Evolutionary conservation across 2,797 vertebrate genomes (phyloP), one percentile per base, ranked within the genome.

Genomic region (Xiphorhynchus erythropygius): DNA sequence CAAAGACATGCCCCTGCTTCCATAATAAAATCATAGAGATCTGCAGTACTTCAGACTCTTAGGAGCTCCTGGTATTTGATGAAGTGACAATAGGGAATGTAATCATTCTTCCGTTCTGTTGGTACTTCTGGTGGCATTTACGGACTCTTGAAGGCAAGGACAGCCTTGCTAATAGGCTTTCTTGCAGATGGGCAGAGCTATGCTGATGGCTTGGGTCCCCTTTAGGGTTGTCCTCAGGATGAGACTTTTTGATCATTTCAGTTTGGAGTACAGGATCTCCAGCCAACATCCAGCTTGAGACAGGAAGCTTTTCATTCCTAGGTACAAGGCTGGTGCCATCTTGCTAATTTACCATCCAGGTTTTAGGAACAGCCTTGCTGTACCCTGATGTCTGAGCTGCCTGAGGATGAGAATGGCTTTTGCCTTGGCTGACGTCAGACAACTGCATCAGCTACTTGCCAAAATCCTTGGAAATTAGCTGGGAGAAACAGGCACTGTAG

Each of bases 1-100:
- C 0, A 1, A 42, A 56, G 62, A 42, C 1, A 0, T 4, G 1
- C 42, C 53, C 21, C 27, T 2, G 9, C 46, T 80, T 35, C 37
- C 13, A 2, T 70, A 52, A 67, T 15, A 19, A 79, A 74, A 22
- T 44, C 60, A 74, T 68, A 35, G 41, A 68, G 37, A 39, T 65
- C 68, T 57, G 50, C 75, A 81, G 71, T 2, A 5, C 46, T 80
- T 77, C 32, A 77, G 46, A 17, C 17, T 46, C 65, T 33, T 50
- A 32, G 50, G 62, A 71, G 18, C 62, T 59, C 22, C 41, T 94
- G 46, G 15, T 67, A 0, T 65, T 69, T 79, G 91, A 49, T 60
- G 50, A 76, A 76, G 59, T 65, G 53, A 62, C 50, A 73, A 5
- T 18, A 73, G 18, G 47, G 55, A 82, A 19, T 44, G 9, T 12